Conservation (phyloP, 64 coral and sea anemone species). For the Acropora tenuis region DNA sequence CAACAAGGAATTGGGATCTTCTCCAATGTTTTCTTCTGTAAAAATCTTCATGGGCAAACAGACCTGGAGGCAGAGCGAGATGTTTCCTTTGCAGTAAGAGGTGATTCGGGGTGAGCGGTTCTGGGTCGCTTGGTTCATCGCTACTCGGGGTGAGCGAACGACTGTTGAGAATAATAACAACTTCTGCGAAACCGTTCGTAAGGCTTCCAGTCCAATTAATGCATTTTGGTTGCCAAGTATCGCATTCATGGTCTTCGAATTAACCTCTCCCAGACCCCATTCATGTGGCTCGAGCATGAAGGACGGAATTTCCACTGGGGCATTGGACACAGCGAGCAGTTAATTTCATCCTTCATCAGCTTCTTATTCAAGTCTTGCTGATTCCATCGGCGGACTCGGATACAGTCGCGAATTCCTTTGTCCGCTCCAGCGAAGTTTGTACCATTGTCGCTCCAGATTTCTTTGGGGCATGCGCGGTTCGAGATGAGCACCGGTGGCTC, state of each 20-base stretch:
- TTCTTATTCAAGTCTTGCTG: background rate
- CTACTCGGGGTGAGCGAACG: no score
- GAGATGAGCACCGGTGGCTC: background rate
- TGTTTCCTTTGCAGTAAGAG: background rate
- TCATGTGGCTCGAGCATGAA: constrained; percentile 25
- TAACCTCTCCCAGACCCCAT: background rate
- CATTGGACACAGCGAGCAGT: constrained; percentile 17
- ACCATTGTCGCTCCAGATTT: constrained; percentile 56
- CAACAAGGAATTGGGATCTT: background rate
- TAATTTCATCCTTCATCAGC: background rate
- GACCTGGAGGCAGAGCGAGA: constrained; percentile 4
- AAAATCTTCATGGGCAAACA: constrained; percentile 18
- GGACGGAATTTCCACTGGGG: constrained; percentile 41
- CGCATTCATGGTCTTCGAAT: constrained; percentile 10
- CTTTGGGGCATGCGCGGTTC: background rate
- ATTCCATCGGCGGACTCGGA: background rate
- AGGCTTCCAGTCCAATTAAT: constrained; percentile 14
- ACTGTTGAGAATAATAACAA: no score
- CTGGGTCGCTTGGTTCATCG: background rate
- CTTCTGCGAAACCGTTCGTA: constrained; percentile 34
- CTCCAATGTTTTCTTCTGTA: constrained; percentile 43
- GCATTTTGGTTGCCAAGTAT: background rate
- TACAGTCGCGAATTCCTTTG: constrained; percentile 14
- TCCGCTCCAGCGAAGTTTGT: constrained; percentile 40
- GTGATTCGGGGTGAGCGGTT: constrained; percentile 11